Evolutionary conservation across 2,113 vertebrate genomes (phyloP).

Genomic region (Cnemophilus loriae): DNA sequence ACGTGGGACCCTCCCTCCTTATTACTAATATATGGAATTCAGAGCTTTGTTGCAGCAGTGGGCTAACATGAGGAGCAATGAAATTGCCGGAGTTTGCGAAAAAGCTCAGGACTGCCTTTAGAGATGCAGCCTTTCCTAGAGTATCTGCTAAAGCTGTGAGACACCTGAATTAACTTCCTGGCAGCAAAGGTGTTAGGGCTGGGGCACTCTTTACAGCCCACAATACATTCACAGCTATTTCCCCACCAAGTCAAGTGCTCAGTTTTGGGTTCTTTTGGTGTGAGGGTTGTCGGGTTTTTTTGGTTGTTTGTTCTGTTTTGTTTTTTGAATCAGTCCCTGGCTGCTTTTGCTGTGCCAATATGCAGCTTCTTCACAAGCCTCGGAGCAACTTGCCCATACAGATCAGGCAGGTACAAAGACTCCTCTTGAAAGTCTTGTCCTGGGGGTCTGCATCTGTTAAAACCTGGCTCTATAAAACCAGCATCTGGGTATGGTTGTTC

Average conservation of each 20-base stretch:
- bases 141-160: not conserved
- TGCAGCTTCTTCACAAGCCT: not conserved
- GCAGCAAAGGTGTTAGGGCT: not conserved
- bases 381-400: not conserved
- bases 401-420: not conserved
- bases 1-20: not conserved
- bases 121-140: not conserved
- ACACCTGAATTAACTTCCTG: not conserved
- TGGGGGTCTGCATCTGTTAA: slow-evolving; percentile 36
- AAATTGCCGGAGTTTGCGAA: not conserved
- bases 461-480: not conserved
- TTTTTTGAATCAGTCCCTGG: not conserved
- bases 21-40: fast-evolving
- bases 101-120: not conserved
- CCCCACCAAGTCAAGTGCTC: fast-evolving
- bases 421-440: slow-evolving; percentile 1
- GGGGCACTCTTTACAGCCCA: not conserved
- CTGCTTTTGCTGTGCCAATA: not conserved
- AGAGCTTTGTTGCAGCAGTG: not conserved
- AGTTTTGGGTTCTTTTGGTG: not conserved
- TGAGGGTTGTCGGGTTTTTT: not conserved
- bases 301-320: not conserved
- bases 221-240: not conserved
- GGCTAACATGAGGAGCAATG: not conserved
- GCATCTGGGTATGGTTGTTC: not conserved